A percentile compares a stretch with the other conserved stretches of the same genome.
These are phyloP conservation scores for Ennomos fuscantarius DNA, from an alignment of 2,888 invertebrate genomes.

Conservation along the genomic window DNA sequence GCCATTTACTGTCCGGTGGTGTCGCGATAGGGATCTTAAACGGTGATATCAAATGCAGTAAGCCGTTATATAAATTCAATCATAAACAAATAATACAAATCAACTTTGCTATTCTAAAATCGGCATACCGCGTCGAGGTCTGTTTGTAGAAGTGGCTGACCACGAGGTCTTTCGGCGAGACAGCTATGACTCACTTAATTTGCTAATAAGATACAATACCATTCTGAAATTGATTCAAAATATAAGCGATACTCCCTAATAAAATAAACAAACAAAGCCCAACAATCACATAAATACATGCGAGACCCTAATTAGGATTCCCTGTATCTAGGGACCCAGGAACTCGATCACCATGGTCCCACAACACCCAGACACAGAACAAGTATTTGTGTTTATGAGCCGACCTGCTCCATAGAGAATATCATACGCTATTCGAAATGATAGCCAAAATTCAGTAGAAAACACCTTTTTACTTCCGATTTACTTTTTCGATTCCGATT, in stretches of 20 bases:
- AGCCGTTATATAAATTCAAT: conserved; percentile 53
- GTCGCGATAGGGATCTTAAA: conserved; percentile 54
- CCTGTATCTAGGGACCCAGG: no score
- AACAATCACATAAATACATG: no score
- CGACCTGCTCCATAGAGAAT: no score
- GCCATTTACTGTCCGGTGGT: conserved; percentile 42
- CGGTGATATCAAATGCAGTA: conserved; percentile 55
- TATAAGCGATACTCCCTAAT: conserved; percentile 4
- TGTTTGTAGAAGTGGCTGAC: conserved; percentile 6
- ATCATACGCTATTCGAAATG: no score
- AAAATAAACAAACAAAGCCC: no score
- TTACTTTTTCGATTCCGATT: no score
- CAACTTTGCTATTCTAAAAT: conserved; percentile 48
- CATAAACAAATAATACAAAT: conserved; percentile 57
- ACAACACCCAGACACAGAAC: no score
- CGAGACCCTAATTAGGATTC: no score
- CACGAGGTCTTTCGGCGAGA: conserved; percentile 1
- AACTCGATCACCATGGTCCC: no score
- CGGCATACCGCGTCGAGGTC: not conserved
- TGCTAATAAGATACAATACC: conserved; percentile 20
- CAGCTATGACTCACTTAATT: conserved; percentile 22
- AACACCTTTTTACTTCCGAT: no score
- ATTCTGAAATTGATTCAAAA: conserved; percentile 5
- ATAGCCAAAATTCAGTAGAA: no score
- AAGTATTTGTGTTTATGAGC: no score